Conservation (phyloP, 2,888 invertebrate genomes). For the Cloeon dipterum region DNA sequence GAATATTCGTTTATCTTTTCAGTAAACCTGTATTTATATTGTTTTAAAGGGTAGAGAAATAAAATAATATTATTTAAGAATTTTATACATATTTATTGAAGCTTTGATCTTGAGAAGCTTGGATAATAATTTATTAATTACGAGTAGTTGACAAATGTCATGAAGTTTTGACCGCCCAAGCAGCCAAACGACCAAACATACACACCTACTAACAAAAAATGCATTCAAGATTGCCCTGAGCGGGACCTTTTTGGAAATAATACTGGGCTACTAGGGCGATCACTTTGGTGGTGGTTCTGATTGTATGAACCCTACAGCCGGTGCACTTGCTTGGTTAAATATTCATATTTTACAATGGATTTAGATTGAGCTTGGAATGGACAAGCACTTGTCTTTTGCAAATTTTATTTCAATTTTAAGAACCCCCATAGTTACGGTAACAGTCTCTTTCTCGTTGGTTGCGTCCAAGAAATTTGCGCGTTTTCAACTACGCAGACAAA, state of each 20-base stretch:
- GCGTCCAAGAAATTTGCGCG: constrained; percentile 1
- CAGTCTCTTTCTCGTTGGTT: neutral
- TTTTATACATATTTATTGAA: constrained; percentile 2
- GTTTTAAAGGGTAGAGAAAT: too few species aligned
- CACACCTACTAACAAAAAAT: too few species aligned
- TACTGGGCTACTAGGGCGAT: too few species aligned
- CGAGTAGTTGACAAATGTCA: constrained; percentile 2
- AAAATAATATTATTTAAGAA: too few species aligned
- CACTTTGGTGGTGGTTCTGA: constrained; percentile 15
- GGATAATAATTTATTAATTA: constrained; percentile 1
- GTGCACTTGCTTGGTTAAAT: constrained; percentile 7
- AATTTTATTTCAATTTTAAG: neutral
- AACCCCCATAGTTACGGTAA: constrained; percentile 1
- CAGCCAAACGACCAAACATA: too few species aligned
- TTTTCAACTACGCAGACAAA: neutral
- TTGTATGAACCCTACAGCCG: constrained; percentile 7
- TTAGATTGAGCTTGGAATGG: constrained; percentile 2
- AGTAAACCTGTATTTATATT: too few species aligned
- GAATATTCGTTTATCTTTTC: too few species aligned
- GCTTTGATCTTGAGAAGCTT: constrained; percentile 1
- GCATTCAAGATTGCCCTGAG: too few species aligned
- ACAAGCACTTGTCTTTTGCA: too few species aligned
- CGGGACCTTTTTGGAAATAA: too few species aligned
- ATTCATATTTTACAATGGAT: constrained; percentile 7
- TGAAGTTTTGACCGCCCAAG: neutral